These are phyloP conservation scores for Phorcus lineatus DNA, from an alignment of 2,888 invertebrate genomes.

Conservation along the genomic window DNA sequence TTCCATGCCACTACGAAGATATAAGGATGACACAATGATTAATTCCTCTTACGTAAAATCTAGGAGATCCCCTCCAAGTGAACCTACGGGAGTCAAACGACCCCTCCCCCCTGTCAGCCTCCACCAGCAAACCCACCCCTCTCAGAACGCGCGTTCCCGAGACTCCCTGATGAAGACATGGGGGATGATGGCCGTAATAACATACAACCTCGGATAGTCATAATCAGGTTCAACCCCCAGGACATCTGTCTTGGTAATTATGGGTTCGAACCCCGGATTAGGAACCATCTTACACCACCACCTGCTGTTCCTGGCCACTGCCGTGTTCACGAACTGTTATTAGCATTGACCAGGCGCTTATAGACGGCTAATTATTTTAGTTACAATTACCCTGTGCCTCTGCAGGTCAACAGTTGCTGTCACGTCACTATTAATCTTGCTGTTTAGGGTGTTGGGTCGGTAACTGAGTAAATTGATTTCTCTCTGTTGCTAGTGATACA, in stretches of 20 bases:
- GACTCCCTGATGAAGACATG: background rate
- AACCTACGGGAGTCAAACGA: background rate
- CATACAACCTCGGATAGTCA: background rate
- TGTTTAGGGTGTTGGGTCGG: no score
- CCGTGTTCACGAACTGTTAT: background rate
- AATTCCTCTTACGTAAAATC: no score
- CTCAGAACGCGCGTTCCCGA: background rate
- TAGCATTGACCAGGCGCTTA: background rate
- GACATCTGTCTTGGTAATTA: slow-evolving; percentile 5
- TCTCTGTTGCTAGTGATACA: no score
- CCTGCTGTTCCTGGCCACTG: background rate
- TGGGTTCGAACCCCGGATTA: background rate
- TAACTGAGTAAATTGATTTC: no score
- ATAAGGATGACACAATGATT: no score
- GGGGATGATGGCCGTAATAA: background rate
- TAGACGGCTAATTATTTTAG: no score
- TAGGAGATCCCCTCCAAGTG: no score
- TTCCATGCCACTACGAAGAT: no score
- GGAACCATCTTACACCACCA: background rate
- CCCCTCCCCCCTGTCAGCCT: background rate
- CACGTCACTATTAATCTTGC: no score
- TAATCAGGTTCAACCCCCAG: background rate
- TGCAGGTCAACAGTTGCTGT: no score
- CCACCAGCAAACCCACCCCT: background rate
- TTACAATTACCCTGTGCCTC: no score